Evolutionary conservation across 2,113 vertebrate species (phyloP), one percentile per base, ranked within the genome.

Genomic region (Phaethornis superciliosus): DNA sequence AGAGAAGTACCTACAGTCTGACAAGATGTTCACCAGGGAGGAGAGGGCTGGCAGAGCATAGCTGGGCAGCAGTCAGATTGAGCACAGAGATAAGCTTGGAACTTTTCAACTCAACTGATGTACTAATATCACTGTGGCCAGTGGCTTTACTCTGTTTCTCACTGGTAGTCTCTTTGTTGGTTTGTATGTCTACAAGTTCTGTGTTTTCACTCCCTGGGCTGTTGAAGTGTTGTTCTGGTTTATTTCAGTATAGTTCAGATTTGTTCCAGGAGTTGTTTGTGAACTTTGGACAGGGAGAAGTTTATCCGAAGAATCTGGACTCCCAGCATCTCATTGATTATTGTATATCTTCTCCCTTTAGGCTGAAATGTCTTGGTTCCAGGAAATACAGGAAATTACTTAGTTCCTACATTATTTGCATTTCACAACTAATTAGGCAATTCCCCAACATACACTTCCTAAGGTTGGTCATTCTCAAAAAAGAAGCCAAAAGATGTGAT

Each of bases 131-230:
- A 54, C 47, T 46, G 44, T 23, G n/a, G 75, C 30, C 69, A 62
- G 49, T 83, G 75, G 47, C 67, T 93, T 85, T 54, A 10, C 62
- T 63, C 37, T 59, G 62, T 59, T 89, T 88, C 81, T 70, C 10
- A 27, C 52, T 69, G 1, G 0, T 52, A 56, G 79, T 71, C 17
- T 62, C 33, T 47, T 1, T 28, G 37, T 58, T 46, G 4, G 37
- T 80, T 93, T 52, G 44, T 81, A 7, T 60, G 65, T 56, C 35
- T 69, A 26, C 30, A 56, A 60, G 24, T 64, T 93, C 33, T 32
- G 17, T 12, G 22, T 85, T 81, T 76, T 26, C 7, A 26, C 81
- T 85, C 68, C 40, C 21, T 35, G 21, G 44, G 71, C 37, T 40
- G 47, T 13, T n/a, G 59, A 10, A 30, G 44, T 14, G 7, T 60